A percentile compares a stretch with the other conserved stretches of the same genome.
phyloP scores from a whole-genome alignment of 1,140 invertebrate genomes.

The Drosophila orosa region DNA sequence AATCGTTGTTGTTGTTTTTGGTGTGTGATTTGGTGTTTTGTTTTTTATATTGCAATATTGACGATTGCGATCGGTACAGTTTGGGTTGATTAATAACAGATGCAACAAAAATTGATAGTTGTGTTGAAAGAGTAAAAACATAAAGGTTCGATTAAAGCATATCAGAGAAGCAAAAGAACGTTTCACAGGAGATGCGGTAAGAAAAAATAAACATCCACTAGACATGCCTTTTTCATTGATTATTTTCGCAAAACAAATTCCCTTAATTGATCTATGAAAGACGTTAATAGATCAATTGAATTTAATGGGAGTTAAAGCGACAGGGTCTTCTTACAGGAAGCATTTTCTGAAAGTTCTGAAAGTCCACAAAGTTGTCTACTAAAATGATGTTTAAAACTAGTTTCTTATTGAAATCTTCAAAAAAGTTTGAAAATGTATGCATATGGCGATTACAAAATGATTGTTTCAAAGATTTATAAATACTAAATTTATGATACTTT shows the following conservation, averaged over 20 bases:
- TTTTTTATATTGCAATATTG: slow-evolving; percentile 39
- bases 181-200: slow-evolving; percentile 41
- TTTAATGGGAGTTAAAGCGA: not conserved
- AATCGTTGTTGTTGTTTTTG: slow-evolving; percentile 47
- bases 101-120: slow-evolving; percentile 55
- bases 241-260: slow-evolving; percentile 9
- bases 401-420: not conserved
- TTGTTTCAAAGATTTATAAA: not conserved
- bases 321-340: slow-evolving; percentile 6
- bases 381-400: not conserved
- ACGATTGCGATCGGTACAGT: slow-evolving; percentile 35
- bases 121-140: slow-evolving; percentile 67
- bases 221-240: slow-evolving; percentile 32
- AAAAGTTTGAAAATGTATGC: too few relatives aligned
- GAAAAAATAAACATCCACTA: slow-evolving; percentile 6
- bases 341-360: not conserved
- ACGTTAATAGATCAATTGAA: slow-evolving; percentile 21
- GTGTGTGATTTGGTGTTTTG: slow-evolving; percentile 58
- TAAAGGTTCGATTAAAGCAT: slow-evolving; percentile 61
- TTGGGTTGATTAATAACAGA: slow-evolving; percentile 65
- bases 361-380: not conserved
- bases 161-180: slow-evolving; percentile 45
- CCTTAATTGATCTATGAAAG: not conserved
- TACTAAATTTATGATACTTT: too few relatives aligned
- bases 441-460: too few relatives aligned